A percentile compares a stretch with the other conserved stretches of the same genome.
Conservation (phyloP, 2,113 vertebrate genomes). For the western clawed frog (Xenopus tropicalis) region DNA sequence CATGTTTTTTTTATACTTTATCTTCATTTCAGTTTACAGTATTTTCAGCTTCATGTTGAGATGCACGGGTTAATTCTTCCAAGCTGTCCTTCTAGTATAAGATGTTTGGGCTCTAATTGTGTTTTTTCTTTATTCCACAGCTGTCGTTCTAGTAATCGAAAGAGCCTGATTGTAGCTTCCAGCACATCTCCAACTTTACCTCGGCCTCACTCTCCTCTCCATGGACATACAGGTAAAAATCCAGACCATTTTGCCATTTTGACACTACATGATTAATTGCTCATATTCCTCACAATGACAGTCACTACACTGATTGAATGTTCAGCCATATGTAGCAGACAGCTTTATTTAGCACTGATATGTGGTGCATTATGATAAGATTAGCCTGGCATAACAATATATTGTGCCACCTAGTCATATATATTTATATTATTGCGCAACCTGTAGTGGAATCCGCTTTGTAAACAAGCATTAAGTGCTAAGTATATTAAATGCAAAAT, state of each 20-base stretch:
- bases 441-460: not conserved
- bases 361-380: not conserved
- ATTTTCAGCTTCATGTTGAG: too few relatives aligned
- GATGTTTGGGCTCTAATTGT: too few relatives aligned
- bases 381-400: not conserved
- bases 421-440: not conserved
- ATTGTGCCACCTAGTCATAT: too few relatives aligned
- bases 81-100: too few relatives aligned
- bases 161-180: constrained; percentile 95
- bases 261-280: constrained; percentile 7
- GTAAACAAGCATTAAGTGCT: not conserved
- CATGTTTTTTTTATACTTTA: too few relatives aligned
- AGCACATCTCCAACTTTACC: constrained; percentile 96
- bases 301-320: not conserved
- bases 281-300: not conserved
- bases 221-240: constrained; percentile 84
- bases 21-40: too few relatives aligned
- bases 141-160: constrained; percentile 94
- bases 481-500: too few relatives aligned
- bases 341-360: not conserved
- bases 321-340: not conserved
- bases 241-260: not conserved
- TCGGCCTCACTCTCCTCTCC: constrained; percentile 90
- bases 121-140: constrained; percentile 60
- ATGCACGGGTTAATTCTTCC: too few relatives aligned